Percentiles rank a stretch among this genome's conserved stretches.
phyloP scores from a whole-genome alignment of 2,113 vertebrate species.

The Bubo scandiacus region DNA sequence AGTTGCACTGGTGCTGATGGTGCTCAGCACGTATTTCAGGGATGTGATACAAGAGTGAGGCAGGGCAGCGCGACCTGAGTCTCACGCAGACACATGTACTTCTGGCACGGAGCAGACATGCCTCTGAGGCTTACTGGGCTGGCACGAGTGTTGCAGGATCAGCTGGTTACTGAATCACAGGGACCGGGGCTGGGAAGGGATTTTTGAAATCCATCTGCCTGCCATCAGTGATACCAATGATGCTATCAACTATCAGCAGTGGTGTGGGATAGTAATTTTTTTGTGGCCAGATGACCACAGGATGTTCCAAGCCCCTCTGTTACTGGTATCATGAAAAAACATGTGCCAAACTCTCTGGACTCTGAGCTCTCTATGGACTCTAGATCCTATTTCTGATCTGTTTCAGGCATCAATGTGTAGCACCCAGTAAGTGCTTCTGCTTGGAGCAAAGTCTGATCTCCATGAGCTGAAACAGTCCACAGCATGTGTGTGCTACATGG shows the following conservation, averaged over 20 bases:
- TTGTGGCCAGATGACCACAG: not conserved
- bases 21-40: conserved; percentile 37
- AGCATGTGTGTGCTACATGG: not conserved
- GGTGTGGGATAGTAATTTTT: not conserved
- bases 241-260: not conserved
- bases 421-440: not conserved
- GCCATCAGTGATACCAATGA: not conserved
- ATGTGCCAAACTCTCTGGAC: not conserved
- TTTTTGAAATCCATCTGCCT: not conserved
- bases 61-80: not conserved
- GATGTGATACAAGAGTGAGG: not conserved
- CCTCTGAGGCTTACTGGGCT: not conserved
- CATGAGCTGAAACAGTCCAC: not conserved
- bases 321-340: not conserved
- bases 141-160: not conserved
- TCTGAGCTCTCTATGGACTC: not conserved
- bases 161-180: conserved; percentile 7
- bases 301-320: not conserved
- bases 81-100: not conserved
- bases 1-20: not conserved
- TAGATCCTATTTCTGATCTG: not conserved
- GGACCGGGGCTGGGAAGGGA: not conserved
- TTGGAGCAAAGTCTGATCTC: not conserved
- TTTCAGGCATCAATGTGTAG: not conserved
- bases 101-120: not conserved